Conservation (phyloP, 2,797 vertebrate species). For the Helicolenus hilgendorfi region DNA sequence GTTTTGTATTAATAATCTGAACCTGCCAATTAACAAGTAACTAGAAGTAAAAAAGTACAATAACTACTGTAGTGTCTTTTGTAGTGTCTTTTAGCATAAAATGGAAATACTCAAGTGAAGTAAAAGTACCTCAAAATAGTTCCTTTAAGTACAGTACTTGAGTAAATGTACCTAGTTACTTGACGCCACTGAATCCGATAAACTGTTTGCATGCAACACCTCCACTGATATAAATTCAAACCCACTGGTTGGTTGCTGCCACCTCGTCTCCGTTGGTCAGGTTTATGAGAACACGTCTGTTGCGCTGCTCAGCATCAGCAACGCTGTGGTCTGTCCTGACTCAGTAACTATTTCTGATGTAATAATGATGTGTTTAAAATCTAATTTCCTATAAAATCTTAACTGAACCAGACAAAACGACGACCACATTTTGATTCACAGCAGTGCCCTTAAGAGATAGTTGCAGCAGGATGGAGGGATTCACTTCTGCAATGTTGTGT, state of each 20-base stretch:
- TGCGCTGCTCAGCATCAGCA: background rate
- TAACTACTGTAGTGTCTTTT: too few relatives aligned
- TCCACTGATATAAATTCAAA: background rate
- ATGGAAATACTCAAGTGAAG: too few relatives aligned
- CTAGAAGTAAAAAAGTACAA: too few relatives aligned
- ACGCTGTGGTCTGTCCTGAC: background rate
- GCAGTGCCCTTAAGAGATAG: background rate
- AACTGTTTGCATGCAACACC: too few relatives aligned
- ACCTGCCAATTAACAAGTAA: too few relatives aligned
- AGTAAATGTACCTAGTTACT: too few relatives aligned
- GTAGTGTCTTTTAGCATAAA: too few relatives aligned
- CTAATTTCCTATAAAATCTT: background rate
- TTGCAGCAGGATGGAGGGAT: background rate
- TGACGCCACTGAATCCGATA: too few relatives aligned
- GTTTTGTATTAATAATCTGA: too few relatives aligned
- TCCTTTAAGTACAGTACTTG: too few relatives aligned
- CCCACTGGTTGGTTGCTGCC: background rate
- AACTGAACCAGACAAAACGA: background rate
- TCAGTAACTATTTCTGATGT: background rate
- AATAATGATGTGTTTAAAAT: background rate
- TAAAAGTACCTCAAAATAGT: too few relatives aligned
- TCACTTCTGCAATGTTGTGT: background rate
- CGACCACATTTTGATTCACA: background rate
- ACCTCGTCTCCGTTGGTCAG: background rate
- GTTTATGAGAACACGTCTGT: background rate